Evolutionary conservation across 2,888 invertebrate genomes (phyloP).

Genomic region (Lepidocyrtoides sp.): DNA sequence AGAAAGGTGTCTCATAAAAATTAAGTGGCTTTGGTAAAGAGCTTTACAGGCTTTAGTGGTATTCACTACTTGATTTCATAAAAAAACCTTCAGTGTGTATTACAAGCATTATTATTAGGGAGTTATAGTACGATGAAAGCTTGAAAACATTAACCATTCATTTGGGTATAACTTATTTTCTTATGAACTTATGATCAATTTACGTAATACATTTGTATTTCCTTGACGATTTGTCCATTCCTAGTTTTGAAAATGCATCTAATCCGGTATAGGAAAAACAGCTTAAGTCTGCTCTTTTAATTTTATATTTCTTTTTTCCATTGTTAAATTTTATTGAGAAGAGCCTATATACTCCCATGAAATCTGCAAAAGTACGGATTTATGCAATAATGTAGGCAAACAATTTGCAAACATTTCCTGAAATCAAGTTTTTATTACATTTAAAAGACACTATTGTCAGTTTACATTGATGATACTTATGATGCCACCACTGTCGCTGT

Average conservation of each 20-base stretch:
- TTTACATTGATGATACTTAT: neutral
- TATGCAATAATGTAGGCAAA: neutral
- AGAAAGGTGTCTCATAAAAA: conserved; percentile 37
- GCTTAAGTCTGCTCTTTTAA: neutral
- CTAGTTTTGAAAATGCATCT: neutral
- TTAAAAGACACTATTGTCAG: conserved; percentile 49
- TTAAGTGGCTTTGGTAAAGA: conserved; percentile 44
- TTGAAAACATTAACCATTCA: neutral
- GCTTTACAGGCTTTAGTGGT: conserved; percentile 39
- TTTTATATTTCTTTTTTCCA: too few relatives aligned
- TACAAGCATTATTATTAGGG: too few relatives aligned
- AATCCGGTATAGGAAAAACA: neutral
- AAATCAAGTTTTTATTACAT: conserved; percentile 52
- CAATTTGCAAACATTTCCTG: conserved; percentile 38
- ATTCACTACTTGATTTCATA: conserved; percentile 24
- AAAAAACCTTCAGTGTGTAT: conserved; percentile 9
- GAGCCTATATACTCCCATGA: too few relatives aligned
- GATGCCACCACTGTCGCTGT: neutral
- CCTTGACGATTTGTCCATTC: neutral
- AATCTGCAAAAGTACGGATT: too few relatives aligned
- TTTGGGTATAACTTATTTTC: too few relatives aligned
- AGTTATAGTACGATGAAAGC: neutral
- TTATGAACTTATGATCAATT: neutral
- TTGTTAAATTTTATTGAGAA: neutral
- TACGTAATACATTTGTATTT: conserved; percentile 9